Conservation (phyloP, 2,797 vertebrate genomes). For the Arremon brunneinucha region DNA sequence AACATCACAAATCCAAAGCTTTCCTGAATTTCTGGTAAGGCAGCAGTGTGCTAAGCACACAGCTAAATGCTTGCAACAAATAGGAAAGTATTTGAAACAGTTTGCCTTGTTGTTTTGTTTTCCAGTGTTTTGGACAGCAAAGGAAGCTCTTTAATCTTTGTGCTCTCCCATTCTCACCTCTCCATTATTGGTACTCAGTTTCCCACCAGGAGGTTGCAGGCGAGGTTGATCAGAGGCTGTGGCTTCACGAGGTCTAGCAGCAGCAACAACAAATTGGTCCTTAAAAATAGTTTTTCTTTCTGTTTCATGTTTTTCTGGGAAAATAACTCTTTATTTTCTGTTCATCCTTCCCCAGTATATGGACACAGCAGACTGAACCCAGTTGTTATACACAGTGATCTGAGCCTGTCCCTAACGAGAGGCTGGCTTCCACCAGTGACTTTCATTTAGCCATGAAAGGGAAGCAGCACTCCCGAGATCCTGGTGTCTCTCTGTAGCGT, state of each 20-base stretch:
- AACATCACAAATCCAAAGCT: not conserved
- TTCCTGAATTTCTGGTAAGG: not conserved
- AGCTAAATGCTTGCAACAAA: not conserved
- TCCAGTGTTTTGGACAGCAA: not conserved
- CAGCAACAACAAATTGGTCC: constrained; percentile 27
- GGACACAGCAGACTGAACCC: not conserved
- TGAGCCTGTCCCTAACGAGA: not conserved
- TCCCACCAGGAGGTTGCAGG: not conserved
- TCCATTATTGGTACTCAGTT: not conserved
- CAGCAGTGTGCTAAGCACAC: not conserved
- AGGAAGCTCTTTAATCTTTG: constrained; percentile 5
- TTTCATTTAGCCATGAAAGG: constrained; percentile 20
- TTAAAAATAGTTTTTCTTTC: constrained; percentile 17
- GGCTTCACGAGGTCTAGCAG: not conserved
- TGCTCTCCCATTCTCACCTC: not conserved
- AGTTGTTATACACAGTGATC: not conserved
- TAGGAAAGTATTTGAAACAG: not conserved
- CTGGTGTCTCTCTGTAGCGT: not conserved
- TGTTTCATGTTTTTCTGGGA: not conserved
- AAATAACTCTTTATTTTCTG: not conserved
- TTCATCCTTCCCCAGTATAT: not conserved
- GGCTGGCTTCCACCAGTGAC: not conserved
- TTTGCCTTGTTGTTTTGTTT: not conserved
- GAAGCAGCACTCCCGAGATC: not conserved
- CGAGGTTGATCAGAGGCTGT: constrained; percentile 12